Evolutionary conservation across 2,888 invertebrate genomes (phyloP).

Genomic region (Silvanus unidentatus): DNA sequence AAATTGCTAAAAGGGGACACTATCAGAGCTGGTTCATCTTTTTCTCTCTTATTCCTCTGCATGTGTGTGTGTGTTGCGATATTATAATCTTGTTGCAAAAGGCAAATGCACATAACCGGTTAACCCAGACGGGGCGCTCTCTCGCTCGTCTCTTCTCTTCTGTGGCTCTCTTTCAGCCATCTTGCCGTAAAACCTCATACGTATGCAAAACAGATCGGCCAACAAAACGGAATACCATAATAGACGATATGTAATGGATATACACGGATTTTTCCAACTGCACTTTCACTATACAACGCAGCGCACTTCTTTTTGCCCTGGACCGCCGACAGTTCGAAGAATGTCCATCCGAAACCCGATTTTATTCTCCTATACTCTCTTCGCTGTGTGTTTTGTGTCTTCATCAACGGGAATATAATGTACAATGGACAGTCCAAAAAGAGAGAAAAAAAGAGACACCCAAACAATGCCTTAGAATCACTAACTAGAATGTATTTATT

Average conservation of each 20-base stretch:
- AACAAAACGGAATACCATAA: too few species aligned
- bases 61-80: slow-evolving; percentile 28
- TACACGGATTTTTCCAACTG: too few species aligned
- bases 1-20: slow-evolving; percentile 49
- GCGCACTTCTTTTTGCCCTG: too few species aligned
- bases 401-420: too few species aligned
- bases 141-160: slow-evolving; percentile 28
- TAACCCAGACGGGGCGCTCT: slow-evolving; percentile 37
- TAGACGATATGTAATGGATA: too few species aligned
- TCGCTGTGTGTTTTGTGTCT: too few species aligned
- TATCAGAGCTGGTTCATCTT: slow-evolving; percentile 43
- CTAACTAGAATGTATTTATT: too few species aligned
- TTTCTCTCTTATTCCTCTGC: slow-evolving; percentile 23
- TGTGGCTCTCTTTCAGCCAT: slow-evolving; percentile 35
- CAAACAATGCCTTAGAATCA: too few species aligned
- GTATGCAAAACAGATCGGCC: slow-evolving; percentile 33
- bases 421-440: too few species aligned
- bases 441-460: too few species aligned
- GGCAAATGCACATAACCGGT: slow-evolving; percentile 48
- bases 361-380: too few species aligned
- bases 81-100: slow-evolving; percentile 46
- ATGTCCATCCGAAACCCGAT: slow-evolving; percentile 2
- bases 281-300: too few species aligned
- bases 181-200: slow-evolving; percentile 30
- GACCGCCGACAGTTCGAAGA: slow-evolving; percentile 10